Conservation (phyloP, 2,797 vertebrate genomes). For the Choloepus didactylus region DNA sequence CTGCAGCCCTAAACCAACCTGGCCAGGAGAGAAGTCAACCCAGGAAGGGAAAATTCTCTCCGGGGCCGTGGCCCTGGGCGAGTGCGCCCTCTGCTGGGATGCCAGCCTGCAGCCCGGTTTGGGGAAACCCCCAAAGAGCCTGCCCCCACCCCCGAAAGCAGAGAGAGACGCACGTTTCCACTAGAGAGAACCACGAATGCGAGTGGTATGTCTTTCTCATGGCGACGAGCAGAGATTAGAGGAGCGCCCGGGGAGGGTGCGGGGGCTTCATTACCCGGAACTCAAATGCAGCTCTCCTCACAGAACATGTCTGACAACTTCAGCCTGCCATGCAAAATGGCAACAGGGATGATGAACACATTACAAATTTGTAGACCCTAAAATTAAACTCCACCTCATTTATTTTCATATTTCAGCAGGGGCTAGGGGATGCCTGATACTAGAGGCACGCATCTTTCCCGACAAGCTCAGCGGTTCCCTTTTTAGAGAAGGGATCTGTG, state of each 20-base stretch:
- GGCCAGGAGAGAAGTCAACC: background rate
- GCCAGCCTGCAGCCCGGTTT: fast-evolving
- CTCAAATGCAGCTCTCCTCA: conserved; percentile 16
- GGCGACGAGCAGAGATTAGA: background rate
- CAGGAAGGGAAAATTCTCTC: background rate
- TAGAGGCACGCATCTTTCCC: conserved; percentile 65
- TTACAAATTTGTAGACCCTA: conserved; percentile 83
- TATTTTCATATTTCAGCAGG: conserved; percentile 80
- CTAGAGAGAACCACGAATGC: fast-evolving
- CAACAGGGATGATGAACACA: conserved; percentile 76
- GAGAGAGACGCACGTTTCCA: background rate
- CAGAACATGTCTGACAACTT: conserved; percentile 50
- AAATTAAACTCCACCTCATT: conserved; percentile 84
- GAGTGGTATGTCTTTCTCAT: background rate
- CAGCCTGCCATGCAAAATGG: conserved; percentile 45
- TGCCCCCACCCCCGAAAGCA: background rate
- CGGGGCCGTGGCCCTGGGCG: fast-evolving
- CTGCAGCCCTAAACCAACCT: background rate
- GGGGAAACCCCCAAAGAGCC: background rate
- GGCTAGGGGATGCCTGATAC: conserved; percentile 55
- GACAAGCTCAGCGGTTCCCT: conserved; percentile 71
- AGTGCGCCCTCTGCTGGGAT: background rate
- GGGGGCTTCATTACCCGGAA: conserved; percentile 41
- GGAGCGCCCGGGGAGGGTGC: background rate
- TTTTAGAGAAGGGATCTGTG: conserved; percentile 63